phyloP scores from a whole-genome alignment of 2,113 vertebrate genomes.

The Collichthys lucidus region DNA sequence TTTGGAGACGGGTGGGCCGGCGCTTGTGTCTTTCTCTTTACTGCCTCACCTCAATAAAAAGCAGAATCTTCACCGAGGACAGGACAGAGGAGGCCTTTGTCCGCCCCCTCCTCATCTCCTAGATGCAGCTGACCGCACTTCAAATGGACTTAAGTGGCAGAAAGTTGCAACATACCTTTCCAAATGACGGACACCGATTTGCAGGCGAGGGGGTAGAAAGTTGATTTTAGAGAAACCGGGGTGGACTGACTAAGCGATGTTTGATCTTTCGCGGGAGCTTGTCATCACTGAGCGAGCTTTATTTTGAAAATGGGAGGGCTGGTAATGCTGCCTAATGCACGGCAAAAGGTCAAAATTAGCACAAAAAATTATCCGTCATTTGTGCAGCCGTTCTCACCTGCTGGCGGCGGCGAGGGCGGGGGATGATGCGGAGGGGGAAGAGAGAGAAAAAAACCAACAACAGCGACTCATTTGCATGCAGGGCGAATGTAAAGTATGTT shows the following conservation, averaged over 20 bases:
- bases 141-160: slow-evolving; percentile 69
- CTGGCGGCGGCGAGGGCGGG: slow-evolving; percentile 39
- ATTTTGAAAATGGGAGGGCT: slow-evolving; percentile 57
- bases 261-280: slow-evolving; percentile 61
- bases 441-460: too few species aligned
- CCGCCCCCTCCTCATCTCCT: slow-evolving; percentile 58
- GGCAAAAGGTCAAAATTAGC: slow-evolving; percentile 73
- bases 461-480: slow-evolving; percentile 55
- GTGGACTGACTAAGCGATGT: slow-evolving; percentile 34
- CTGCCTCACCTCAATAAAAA: slow-evolving; percentile 57
- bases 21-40: slow-evolving; percentile 2
- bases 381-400: slow-evolving; percentile 62
- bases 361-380: slow-evolving; percentile 61
- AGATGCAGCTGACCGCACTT: slow-evolving; percentile 76
- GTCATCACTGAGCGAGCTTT: slow-evolving; percentile 51
- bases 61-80: slow-evolving; percentile 49
- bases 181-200: slow-evolving; percentile 52
- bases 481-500: slow-evolving; percentile 41
- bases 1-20: slow-evolving; percentile 49
- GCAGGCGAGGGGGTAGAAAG: slow-evolving; percentile 24
- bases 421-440: not conserved
- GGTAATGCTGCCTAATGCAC: slow-evolving; percentile 64
- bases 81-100: slow-evolving; percentile 80
- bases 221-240: slow-evolving; percentile 27
- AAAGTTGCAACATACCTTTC: slow-evolving; percentile 71